Evolutionary conservation across 2,888 invertebrate genomes (phyloP).

Genomic region (Tryphoninae sp.): DNA sequence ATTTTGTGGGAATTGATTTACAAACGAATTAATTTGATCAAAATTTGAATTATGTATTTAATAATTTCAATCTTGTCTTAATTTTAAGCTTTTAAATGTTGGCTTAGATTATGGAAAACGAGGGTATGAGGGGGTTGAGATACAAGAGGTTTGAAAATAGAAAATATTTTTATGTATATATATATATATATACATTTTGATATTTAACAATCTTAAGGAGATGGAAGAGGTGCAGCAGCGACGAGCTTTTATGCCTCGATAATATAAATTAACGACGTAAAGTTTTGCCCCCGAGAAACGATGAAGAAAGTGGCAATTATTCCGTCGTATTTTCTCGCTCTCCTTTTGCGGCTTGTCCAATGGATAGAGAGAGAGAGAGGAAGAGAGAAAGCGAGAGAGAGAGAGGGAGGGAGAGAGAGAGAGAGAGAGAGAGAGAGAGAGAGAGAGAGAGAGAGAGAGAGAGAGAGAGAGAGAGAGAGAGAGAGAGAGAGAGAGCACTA

Average conservation of each 20-base stretch:
- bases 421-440: conserved; percentile 51
- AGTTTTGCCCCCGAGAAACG: conserved; percentile 23
- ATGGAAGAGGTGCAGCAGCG: neutral
- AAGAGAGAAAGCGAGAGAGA: conserved; percentile 37
- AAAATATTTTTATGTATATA: neutral
- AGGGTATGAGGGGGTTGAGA: no score
- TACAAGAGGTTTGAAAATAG: no score
- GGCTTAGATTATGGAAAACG: no score
- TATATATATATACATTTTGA: neutral
- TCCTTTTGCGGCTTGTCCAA: conserved; percentile 59
- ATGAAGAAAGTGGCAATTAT: conserved; percentile 59
- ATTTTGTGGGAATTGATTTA: no score
- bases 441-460: conserved; percentile 52
- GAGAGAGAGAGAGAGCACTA: conserved; percentile 24
- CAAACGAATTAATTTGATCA: no score
- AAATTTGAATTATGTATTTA: no score
- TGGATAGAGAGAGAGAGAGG: conserved; percentile 11
- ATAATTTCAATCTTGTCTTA: no score
- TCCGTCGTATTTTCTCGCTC: conserved; percentile 63
- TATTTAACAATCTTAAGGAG: neutral
- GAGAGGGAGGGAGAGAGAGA: conserved; percentile 50
- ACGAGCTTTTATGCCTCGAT: neutral
- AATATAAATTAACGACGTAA: conserved; percentile 14
- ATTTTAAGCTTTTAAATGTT: no score
- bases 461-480: conserved; percentile 62